phyloP scores from a whole-genome alignment of 2,888 invertebrate species.

The Apamea epomidion region DNA sequence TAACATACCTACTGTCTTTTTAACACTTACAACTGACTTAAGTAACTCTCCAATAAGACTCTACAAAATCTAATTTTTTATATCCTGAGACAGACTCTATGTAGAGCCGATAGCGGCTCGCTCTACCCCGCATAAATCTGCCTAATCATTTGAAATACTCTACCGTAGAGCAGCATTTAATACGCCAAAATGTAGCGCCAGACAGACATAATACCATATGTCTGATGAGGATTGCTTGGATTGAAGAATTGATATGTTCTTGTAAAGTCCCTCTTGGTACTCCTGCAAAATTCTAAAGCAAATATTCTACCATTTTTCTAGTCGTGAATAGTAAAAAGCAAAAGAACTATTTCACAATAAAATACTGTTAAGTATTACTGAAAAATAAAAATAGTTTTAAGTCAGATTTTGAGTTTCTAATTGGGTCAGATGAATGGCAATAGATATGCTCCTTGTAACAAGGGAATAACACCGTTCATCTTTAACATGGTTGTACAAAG shows the following conservation, averaged over 20 bases:
- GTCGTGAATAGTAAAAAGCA: neutral
- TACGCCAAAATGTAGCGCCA: constrained; percentile 59
- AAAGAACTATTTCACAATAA: too few species aligned
- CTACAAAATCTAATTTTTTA: constrained; percentile 53
- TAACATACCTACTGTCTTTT: neutral
- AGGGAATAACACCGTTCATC: neutral
- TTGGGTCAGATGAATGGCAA: neutral
- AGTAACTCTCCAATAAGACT: constrained; percentile 43
- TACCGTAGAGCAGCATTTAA: constrained; percentile 70
- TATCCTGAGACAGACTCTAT: constrained; percentile 26
- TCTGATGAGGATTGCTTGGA: constrained; percentile 36
- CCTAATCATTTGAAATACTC: constrained; percentile 84
- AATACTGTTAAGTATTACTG: too few species aligned
- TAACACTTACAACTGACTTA: neutral
- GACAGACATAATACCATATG: constrained; percentile 41
- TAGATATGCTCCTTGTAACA: neutral
- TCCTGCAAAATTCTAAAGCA: neutral
- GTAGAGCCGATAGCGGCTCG: constrained; percentile 55
- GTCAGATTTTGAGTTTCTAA: neutral
- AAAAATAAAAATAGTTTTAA: neutral
- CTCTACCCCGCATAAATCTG: constrained; percentile 78
- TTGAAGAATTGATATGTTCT: constrained; percentile 30
- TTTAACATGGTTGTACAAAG: neutral
- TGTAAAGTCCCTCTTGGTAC: neutral
- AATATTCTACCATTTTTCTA: neutral